Conservation (phyloP, 2,113 vertebrate genomes). For the Mus musculus region GRCm39 chr2:131693001-131693500, state of each 20-base stretch:
- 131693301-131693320: background rate
- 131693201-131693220: background rate
- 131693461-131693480: slow-evolving; percentile 8
- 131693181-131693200: slow-evolving; percentile 9
- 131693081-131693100: slow-evolving; percentile 1
- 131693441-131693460: background rate
- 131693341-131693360: background rate
- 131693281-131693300: background rate
- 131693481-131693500: background rate
- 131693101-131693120: slow-evolving; percentile 68
- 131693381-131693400: background rate
- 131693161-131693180: slow-evolving; percentile 51
- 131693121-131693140: slow-evolving; percentile 52
- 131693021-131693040: slow-evolving; percentile 44
- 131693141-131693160: slow-evolving; percentile 64
- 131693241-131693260: slow-evolving; percentile 5
- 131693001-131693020: slow-evolving; percentile 65
- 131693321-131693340: background rate
- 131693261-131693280: background rate
- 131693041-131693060: slow-evolving; percentile 30
- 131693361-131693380: background rate
- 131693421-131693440: background rate
- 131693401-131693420: background rate
- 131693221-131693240: background rate
- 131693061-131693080: slow-evolving; percentile 30